Percentiles rank a stretch among this genome's conserved stretches.
phyloP scores from a whole-genome alignment of 2,797 vertebrate species.

The Streptopelia turtur region DNA sequence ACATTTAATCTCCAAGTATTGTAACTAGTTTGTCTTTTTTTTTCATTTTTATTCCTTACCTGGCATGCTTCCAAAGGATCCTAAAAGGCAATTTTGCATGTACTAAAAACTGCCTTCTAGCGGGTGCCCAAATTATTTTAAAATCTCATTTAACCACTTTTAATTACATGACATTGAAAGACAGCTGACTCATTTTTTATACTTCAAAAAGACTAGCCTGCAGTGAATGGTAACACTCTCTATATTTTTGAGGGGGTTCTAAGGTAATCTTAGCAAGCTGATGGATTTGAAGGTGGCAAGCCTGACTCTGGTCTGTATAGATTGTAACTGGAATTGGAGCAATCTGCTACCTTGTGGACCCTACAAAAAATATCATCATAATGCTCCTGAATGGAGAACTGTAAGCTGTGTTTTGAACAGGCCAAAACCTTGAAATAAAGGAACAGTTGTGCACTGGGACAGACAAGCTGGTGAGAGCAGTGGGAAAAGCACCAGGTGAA shows the following conservation, averaged over 20 bases:
- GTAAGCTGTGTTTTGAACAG: neutral
- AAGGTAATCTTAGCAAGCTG: neutral
- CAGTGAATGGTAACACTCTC: neutral
- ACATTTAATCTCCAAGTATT: neutral
- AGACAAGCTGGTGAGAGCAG: neutral
- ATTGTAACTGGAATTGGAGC: neutral
- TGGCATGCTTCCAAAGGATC: neutral
- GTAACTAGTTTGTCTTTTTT: neutral
- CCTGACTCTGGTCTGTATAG: neutral
- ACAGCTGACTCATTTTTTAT: neutral
- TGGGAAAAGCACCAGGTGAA: neutral
- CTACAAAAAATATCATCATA: neutral
- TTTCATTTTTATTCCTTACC: constrained; percentile 3
- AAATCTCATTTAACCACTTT: neutral
- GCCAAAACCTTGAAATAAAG: neutral
- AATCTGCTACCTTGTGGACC: neutral
- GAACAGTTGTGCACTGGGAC: neutral
- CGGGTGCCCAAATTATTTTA: constrained; percentile 1
- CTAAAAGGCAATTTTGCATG: neutral
- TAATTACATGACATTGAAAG: constrained; percentile 2
- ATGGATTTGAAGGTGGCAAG: neutral
- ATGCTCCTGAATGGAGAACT: neutral
- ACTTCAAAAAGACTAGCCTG: neutral
- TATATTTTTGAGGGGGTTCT: neutral
- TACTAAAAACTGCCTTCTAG: neutral